Conservation (phyloP, 2,113 vertebrate genomes). For the Piprites chloris region DNA sequence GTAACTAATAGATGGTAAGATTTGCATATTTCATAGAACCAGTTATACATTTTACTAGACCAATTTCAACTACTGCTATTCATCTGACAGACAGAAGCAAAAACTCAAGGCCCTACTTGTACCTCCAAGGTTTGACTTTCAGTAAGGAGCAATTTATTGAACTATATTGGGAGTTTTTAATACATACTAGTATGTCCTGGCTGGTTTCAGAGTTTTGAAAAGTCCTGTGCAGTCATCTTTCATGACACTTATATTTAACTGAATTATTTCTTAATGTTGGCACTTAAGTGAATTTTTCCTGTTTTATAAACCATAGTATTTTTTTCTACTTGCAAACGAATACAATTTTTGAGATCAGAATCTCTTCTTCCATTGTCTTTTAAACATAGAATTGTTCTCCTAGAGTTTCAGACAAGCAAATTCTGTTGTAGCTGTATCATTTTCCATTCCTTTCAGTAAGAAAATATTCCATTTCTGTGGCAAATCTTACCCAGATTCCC, state of each 20-base stretch:
- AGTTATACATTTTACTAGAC: background rate
- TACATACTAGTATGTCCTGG: background rate
- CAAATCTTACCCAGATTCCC: background rate
- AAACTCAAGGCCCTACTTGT: background rate
- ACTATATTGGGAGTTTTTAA: background rate
- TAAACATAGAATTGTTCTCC: background rate
- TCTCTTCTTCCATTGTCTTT: background rate
- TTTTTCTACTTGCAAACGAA: background rate
- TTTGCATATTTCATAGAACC: background rate
- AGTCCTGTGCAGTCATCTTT: background rate
- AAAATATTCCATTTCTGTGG: background rate
- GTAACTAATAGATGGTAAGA: background rate
- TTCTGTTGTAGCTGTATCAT: background rate
- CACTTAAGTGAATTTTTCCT: background rate
- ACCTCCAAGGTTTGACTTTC: background rate
- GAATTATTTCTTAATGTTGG: background rate
- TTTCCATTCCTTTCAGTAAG: background rate
- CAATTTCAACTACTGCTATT: background rate
- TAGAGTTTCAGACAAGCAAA: background rate
- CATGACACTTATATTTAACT: background rate
- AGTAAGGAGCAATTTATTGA: background rate
- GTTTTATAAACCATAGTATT: background rate
- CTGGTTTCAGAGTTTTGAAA: background rate
- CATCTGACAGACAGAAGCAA: background rate
- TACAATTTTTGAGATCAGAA: background rate